Conservation (phyloP, 2,797 vertebrate species). For the Sebastes hopkinsi region DNA sequence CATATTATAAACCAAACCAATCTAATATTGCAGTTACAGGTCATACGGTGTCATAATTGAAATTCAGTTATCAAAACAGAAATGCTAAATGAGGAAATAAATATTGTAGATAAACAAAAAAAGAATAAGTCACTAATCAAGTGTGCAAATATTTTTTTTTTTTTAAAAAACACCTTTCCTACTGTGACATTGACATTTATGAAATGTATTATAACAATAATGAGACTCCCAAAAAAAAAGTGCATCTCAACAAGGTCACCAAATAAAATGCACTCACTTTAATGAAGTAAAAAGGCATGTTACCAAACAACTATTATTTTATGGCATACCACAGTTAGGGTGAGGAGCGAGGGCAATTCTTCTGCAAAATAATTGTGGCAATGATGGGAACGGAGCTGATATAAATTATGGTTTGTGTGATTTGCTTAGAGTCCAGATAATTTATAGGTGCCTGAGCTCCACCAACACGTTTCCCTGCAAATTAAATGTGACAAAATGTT, state of each 20-base stretch:
- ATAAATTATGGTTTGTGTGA: neutral
- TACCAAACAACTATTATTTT: neutral
- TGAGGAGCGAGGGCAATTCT: neutral
- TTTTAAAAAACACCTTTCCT: neutral
- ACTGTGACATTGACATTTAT: neutral
- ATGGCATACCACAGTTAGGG: neutral
- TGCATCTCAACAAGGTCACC: neutral
- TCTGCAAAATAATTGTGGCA: neutral
- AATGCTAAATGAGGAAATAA: neutral
- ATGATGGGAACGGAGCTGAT: neutral
- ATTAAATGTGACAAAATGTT: conserved; percentile 38
- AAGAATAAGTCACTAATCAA: neutral
- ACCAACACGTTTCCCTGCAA: conserved; percentile 16
- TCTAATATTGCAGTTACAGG: neutral
- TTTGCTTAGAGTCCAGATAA: conserved; percentile 3
- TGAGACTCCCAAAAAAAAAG: neutral
- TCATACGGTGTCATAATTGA: neutral
- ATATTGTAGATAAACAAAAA: neutral
- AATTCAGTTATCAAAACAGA: neutral
- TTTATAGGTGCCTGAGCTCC: neutral
- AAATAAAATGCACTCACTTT: neutral
- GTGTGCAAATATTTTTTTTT: neutral
- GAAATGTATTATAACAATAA: neutral
- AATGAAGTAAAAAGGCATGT: neutral
- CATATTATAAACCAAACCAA: neutral